These are phyloP conservation scores for Girardinus metallicus DNA, from an alignment of 2,797 vertebrate species.

Conservation along the genomic window DNA sequence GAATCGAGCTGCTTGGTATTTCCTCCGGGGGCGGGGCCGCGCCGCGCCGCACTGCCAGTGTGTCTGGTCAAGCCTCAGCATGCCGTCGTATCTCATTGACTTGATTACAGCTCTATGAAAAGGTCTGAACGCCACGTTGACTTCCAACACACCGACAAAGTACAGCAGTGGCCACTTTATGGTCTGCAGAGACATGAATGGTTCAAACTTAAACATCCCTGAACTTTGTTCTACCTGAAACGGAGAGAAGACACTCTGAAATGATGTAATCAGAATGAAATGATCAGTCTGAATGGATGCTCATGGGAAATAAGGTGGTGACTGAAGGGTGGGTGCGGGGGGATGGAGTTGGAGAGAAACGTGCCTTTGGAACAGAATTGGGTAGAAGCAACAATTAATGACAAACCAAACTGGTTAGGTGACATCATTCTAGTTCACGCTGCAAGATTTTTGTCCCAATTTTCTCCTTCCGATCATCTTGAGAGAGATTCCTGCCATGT, in stretches of 20 bases:
- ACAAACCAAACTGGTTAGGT: background rate
- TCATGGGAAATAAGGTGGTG: background rate
- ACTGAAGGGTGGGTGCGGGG: background rate
- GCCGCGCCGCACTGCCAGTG: background rate
- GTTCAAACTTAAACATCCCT: background rate
- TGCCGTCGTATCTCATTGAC: background rate
- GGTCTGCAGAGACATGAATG: background rate
- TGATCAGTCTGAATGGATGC: background rate
- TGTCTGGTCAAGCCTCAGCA: conserved; percentile 44
- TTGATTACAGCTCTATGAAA: background rate
- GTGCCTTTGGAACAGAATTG: background rate
- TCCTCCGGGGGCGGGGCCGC: conserved; percentile 14
- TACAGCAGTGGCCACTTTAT: background rate
- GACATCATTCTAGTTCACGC: background rate
- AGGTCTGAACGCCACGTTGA: background rate
- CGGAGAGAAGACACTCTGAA: background rate
- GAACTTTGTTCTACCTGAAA: background rate
- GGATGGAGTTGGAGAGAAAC: background rate
- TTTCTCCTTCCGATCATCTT: too few species aligned
- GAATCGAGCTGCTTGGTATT: conserved; percentile 33
- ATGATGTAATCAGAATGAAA: background rate
- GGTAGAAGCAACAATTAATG: background rate
- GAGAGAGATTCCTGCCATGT: too few species aligned
- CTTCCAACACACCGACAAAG: background rate
- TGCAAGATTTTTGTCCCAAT: too few species aligned